Evolutionary conservation across 2,113 vertebrate genomes (phyloP).

Genomic region (Gallinago paraguaiae): DNA sequence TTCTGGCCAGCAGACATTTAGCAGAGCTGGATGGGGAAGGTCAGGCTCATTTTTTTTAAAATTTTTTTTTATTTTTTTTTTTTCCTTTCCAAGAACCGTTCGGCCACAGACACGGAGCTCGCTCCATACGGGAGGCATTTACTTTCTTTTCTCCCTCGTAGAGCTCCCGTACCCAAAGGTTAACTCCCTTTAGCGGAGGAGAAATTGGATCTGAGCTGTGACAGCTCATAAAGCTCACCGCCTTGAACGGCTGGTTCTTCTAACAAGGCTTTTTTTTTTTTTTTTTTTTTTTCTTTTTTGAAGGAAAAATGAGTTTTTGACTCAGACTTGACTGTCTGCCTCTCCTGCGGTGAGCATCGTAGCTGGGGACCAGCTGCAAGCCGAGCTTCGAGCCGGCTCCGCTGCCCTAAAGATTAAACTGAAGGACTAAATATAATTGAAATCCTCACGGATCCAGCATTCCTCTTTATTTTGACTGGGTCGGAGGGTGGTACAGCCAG

Average conservation of each 20-base stretch:
- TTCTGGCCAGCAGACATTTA: not conserved
- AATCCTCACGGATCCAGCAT: not conserved
- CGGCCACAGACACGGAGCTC: not conserved
- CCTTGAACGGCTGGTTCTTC: not conserved
- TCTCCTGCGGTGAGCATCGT: not conserved
- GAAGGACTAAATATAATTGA: not conserved
- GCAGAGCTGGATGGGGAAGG: not conserved
- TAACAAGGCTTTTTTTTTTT: not conserved
- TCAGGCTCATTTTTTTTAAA: not conserved
- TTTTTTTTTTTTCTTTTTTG: not conserved
- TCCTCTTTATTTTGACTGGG: not conserved
- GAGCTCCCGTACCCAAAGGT: not conserved
- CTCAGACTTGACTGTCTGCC: not conserved
- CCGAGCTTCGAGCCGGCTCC: not conserved
- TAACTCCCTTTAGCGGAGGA: not conserved
- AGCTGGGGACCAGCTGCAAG: not conserved
- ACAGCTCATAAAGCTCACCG: not conserved
- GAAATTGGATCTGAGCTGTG: not conserved
- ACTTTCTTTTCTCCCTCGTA: not conserved
- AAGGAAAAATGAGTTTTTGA: not conserved
- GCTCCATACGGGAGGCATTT: not conserved
- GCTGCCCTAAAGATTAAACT: not conserved
- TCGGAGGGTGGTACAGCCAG: not conserved
- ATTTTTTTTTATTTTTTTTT: not conserved
- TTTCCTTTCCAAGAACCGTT: not conserved